Evolutionary conservation across 2,797 vertebrate species (phyloP).

Genomic region (Sarcoramphus papa): DNA sequence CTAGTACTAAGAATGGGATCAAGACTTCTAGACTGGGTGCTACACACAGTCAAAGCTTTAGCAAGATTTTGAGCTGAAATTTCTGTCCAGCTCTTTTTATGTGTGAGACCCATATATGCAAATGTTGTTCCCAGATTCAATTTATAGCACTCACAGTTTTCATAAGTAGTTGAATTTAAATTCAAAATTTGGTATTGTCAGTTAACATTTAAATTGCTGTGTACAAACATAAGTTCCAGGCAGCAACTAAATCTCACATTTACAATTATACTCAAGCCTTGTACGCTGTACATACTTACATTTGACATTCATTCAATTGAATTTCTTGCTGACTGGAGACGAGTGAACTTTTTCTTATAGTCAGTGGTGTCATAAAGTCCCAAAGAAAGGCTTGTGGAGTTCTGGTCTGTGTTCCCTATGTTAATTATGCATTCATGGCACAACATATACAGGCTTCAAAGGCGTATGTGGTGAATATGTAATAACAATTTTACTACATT

Average conservation of each 20-base stretch:
- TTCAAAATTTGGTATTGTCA: background rate
- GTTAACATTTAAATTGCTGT: background rate
- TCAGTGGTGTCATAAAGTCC: background rate
- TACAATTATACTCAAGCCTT: background rate
- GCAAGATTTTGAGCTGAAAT: background rate
- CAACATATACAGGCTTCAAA: background rate
- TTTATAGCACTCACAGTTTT: background rate
- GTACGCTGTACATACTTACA: background rate
- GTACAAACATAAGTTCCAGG: background rate
- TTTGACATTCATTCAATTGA: background rate
- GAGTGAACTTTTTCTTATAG: background rate
- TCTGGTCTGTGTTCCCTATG: background rate
- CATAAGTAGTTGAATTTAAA: background rate
- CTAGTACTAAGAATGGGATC: background rate
- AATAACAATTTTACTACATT: slow-evolving; percentile 60
- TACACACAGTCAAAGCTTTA: background rate
- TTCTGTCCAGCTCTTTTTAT: background rate
- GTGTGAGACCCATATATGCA: accelerated
- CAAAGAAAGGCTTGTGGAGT: background rate
- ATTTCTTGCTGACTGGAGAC: slow-evolving; percentile 11
- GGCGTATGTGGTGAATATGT: background rate
- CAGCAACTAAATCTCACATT: background rate
- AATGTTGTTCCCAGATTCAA: background rate
- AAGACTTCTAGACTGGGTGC: background rate
- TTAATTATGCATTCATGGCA: slow-evolving; percentile 5